Conservation (phyloP, 2,797 vertebrate species). For the Zenarchopterus dispar region DNA sequence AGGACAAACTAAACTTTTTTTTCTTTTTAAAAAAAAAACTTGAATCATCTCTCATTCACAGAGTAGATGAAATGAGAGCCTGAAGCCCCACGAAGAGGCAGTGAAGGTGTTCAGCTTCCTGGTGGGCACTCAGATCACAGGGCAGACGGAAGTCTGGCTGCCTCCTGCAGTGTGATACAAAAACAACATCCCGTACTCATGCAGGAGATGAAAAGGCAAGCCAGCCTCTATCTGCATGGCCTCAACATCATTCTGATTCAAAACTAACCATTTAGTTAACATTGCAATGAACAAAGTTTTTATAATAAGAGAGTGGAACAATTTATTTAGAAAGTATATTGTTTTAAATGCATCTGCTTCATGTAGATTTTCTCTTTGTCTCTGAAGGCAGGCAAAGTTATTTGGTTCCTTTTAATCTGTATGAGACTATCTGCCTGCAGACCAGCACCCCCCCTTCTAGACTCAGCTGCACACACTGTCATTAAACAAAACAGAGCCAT, state of each 20-base stretch:
- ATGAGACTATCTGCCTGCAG: constrained; percentile 61
- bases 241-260: constrained; percentile 13
- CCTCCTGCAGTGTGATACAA: constrained; percentile 58
- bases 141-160: constrained; percentile 51
- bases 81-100: constrained; percentile 41
- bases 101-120: constrained; percentile 52
- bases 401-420: constrained; percentile 73
- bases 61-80: constrained; percentile 19
- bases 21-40: too few species aligned
- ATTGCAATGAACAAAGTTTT: constrained; percentile 30
- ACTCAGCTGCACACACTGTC: constrained; percentile 60
- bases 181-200: constrained; percentile 43
- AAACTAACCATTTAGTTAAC: constrained; percentile 21
- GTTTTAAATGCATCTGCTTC: constrained; percentile 1
- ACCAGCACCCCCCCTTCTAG: constrained; percentile 49
- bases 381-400: constrained; percentile 45
- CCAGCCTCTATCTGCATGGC: constrained; percentile 19
- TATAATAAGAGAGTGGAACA: not conserved
- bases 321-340: too few species aligned
- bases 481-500: constrained; percentile 79
- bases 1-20: constrained; percentile 1
- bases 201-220: constrained; percentile 33
- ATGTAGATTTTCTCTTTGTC: constrained; percentile 34
- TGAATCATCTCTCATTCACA: constrained; percentile 32
- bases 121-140: constrained; percentile 54